Base-by-base conservation (phyloP, 1,140 invertebrate genomes). In the Aphelenchoides besseyi region DNA sequence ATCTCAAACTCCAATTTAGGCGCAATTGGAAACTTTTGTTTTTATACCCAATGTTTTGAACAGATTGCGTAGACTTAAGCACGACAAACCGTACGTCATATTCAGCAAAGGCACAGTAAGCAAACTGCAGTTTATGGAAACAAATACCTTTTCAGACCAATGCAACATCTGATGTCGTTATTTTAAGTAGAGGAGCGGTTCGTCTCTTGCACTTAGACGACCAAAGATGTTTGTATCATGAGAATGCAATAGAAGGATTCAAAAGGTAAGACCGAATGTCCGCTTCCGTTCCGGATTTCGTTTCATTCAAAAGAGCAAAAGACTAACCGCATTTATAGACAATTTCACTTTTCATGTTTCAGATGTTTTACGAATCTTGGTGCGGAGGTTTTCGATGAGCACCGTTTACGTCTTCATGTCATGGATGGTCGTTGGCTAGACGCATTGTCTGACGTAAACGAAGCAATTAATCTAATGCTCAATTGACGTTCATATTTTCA, bases 291-390 rank as follows among this genome's bases (percentile, higher is more conserved):
- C 41, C 41, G 41, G 12, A 23, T 48, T 48, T 48, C 41, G 41
- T 48, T 48, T 23, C 41, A 23, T 23, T 48, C n/a, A n/a, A n/a
- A n/a, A n/a, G n/a, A n/a, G n/a, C n/a, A n/a, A n/a, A n/a, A n/a
- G n/a, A n/a, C n/a, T n/a, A n/a, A n/a, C n/a, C n/a, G n/a, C n/a
- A n/a, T n/a, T n/a, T n/a, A n/a, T n/a, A n/a, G n/a, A n/a, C n/a
- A n/a, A n/a, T n/a, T n/a, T n/a, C n/a, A n/a, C n/a, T n/a, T n/a
- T n/a, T n/a, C n/a, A n/a, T n/a, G n/a, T 48, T 48, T 12, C 41
- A 48, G 41, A 48, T 48, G 41, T 48, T 59, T 59, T 33, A 8
- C 23, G 55, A 59, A 59, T 59, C 5, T 18, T 33, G 55, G 55
- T 23, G 55, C 41, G 41, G 41, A 48, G 12, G 41, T 48, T 12